Base-by-base conservation (phyloP, 2,797 vertebrate species). In the Gouania willdenowi region DNA sequence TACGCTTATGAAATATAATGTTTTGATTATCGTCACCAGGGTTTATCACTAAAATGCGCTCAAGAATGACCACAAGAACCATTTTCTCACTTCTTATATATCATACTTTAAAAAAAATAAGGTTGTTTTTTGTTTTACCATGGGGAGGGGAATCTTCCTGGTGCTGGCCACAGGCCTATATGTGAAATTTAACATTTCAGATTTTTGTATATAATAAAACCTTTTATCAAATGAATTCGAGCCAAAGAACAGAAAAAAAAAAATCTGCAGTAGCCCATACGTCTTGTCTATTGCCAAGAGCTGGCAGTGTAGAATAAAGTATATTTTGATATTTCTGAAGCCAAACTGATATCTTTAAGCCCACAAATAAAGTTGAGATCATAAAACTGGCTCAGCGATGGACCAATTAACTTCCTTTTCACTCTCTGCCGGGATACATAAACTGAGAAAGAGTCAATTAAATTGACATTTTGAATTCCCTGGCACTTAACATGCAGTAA, bases 381-480 rank as follows among this genome's bases (percentile, higher is more conserved):
- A 54, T 19, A 32, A n/a, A 19, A 32, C 5, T 36, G 50, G 36
- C 45, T 38, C 17, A n/a, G 46, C 32, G 58, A 42, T 17, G 39
- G 28, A 58, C 45, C 38, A 58, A 47, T 66, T 60, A 58, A 49
- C 51, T 45, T 44, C 28, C n/a, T 26, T 48, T 56, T 7, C 27
- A 36, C 32, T 33, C 33, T 40, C 47, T 38, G 7, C 36, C 8
- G 27, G 44, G 50, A 58, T 28, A 21, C 17, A 24, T 25, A 26
- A 46, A 45, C 40, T 57, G 34, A 51, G 46, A 69, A 76, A 52
- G 29, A 61, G 47, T 64, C 60, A 61, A 44, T 60, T 48, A 57
- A 58, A 40, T 22, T 49, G 32, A 18, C 46, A 57, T 60, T 54
- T 47, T 26, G 6, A 43, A 48, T 57, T 54, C 66, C 29, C 32